These are phyloP conservation scores for Rhinoptilus africanus DNA, from an alignment of 2,113 vertebrate species.

Conservation along the genomic window DNA sequence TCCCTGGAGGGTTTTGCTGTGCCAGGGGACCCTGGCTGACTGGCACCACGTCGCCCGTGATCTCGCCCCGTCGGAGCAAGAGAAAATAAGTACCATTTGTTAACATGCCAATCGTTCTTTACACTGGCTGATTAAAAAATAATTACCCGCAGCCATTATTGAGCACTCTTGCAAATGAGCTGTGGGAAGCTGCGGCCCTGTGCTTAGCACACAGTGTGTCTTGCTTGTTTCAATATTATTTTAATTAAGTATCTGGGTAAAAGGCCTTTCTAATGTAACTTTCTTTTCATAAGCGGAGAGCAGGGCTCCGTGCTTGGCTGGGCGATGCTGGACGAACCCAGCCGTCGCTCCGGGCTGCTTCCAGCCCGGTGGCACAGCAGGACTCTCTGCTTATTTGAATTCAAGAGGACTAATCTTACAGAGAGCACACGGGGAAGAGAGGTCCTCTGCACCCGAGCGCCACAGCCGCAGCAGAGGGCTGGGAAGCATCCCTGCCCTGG, in stretches of 20 bases:
- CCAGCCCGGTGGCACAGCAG: background rate
- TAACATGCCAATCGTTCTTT: constrained; percentile 61
- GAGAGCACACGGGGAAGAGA: background rate
- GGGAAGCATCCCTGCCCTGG: background rate
- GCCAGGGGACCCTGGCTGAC: background rate
- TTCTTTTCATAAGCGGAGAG: constrained; percentile 11
- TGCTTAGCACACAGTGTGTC: constrained; percentile 29
- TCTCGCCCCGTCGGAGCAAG: background rate
- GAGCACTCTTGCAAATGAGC: constrained; percentile 67
- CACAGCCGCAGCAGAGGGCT: background rate
- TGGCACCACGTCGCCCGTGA: background rate
- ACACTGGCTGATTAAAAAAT: constrained; percentile 71
- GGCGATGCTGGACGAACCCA: rapidly evolving
- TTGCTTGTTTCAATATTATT: constrained; percentile 63
- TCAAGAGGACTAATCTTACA: background rate
- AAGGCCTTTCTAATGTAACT: constrained; percentile 56
- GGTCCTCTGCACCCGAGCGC: rapidly evolving
- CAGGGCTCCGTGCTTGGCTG: background rate
- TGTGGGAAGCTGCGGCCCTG: constrained; percentile 51
- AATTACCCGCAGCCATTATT: constrained; percentile 62
- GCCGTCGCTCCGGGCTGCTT: background rate
- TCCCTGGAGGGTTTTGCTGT: background rate
- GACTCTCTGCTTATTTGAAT: background rate
- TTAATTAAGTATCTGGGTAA: constrained; percentile 68
- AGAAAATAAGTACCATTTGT: constrained; percentile 63